phyloP scores from a whole-genome alignment of 2,797 vertebrate species.

The Echiichthys vipera region DNA sequence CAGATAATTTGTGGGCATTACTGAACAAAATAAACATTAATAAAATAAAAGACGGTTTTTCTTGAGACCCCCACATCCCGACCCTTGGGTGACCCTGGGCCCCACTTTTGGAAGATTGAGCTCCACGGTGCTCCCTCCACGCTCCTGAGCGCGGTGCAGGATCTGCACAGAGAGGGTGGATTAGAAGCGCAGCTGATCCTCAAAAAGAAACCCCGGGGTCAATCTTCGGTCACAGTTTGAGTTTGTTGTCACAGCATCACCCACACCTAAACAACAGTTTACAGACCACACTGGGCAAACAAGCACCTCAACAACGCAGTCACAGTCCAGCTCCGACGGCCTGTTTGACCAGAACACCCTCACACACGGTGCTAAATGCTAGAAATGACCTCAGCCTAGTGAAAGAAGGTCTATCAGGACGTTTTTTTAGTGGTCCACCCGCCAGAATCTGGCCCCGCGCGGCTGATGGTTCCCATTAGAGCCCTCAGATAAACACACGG shows the following conservation, averaged over 20 bases:
- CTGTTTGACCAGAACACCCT: slow-evolving; percentile 45
- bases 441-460: slow-evolving; percentile 30
- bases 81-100: slow-evolving; percentile 14
- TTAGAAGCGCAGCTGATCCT: slow-evolving; percentile 60
- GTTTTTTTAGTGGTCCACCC: slow-evolving; percentile 3
- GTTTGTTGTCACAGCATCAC: slow-evolving; percentile 76
- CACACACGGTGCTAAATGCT: slow-evolving; percentile 5
- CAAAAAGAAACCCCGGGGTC: slow-evolving; percentile 65
- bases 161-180: slow-evolving; percentile 35
- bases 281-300: slow-evolving; percentile 65
- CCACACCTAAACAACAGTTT: slow-evolving; percentile 69
- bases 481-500: slow-evolving; percentile 64
- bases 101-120: not conserved
- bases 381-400: slow-evolving; percentile 17
- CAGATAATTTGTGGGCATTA: not conserved
- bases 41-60: not conserved
- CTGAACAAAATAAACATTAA: not conserved
- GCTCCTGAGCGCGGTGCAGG: slow-evolving; percentile 16
- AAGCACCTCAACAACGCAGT: slow-evolving; percentile 37
- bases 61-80: not conserved
- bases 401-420: slow-evolving; percentile 14
- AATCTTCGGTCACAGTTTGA: slow-evolving; percentile 67
- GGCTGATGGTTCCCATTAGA: slow-evolving; percentile 70
- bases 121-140: not conserved
- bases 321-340: slow-evolving; percentile 38